A percentile compares a stretch with the other conserved stretches of the same genome.
Evolutionary conservation across 2,113 vertebrate species (phyloP).

Genomic region (Malurus alboscapulatus): DNA sequence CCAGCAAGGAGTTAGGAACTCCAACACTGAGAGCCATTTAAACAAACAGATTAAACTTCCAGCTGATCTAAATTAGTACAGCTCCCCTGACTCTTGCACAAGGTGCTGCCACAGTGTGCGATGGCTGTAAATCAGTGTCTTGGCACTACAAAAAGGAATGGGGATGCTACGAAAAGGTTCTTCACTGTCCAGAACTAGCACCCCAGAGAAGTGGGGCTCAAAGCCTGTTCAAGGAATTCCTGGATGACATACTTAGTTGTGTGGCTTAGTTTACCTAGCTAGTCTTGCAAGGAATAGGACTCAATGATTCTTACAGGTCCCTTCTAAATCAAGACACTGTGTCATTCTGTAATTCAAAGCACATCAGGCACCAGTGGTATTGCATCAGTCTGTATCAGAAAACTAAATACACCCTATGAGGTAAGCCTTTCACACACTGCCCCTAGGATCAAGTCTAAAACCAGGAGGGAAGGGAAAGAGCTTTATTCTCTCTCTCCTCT

Average conservation of each 20-base stretch:
- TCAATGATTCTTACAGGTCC: not conserved
- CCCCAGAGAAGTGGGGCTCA: not conserved
- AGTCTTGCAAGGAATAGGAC: not conserved
- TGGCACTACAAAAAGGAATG: not conserved
- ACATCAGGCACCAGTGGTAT: not conserved
- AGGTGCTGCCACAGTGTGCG: not conserved
- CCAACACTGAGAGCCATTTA: not conserved
- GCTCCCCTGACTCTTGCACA: not conserved
- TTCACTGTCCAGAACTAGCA: not conserved
- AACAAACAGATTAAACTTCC: not conserved
- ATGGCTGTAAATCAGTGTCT: not conserved
- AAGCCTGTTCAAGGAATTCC: not conserved
- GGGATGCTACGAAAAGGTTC: not conserved
- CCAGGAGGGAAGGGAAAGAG: not conserved
- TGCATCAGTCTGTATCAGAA: not conserved
- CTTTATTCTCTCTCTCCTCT: not conserved
- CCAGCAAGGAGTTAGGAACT: not conserved
- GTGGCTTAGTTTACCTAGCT: not conserved
- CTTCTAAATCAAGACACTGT: not conserved
- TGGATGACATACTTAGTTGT: not conserved
- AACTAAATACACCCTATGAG: not conserved
- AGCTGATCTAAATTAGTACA: not conserved
- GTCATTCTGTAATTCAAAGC: not conserved
- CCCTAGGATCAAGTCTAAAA: not conserved
- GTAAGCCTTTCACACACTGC: not conserved